Base-by-base conservation (phyloP, 2,113 vertebrate genomes). In the Clarias batrachus region DNA sequence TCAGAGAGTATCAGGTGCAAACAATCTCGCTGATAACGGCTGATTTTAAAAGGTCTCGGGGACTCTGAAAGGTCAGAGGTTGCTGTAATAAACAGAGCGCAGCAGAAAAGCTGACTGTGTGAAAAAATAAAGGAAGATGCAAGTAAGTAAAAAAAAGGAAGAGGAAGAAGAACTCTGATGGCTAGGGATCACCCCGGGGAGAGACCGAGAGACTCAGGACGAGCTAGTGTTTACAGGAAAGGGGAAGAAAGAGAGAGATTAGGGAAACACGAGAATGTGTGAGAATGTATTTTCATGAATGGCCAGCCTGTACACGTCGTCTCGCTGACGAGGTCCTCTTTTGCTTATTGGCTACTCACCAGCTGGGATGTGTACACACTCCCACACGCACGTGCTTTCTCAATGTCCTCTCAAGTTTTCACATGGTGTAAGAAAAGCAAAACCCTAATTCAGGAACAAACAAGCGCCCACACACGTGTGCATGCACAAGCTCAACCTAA, bases 281-380 rank as follows among this genome's bases (percentile, higher is more conserved):
- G 27, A 81, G 56, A 84, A 30, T 74, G 23, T 63, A 87, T 87
- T 79, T 76, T 85, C 27, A 54, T 62, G 70, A 86, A 60, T 83
- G 54, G 37, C n/a, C 60, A 62, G 77, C 54, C 56, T 63, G 68
- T 81, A 48, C 82, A 12, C 37, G 37, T 56, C 78, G 76, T 14
- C 37, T 7, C 30, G 71, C 70, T 66, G 71, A 66, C 27, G 48
- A 59, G 37, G 23, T 23, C 37, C 41, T 86, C 85, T 52, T 57
- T 87, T 13, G 6, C 48, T 77, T 62, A 86, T 88, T 84, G 84
- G 88, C 81, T 81, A 70, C 74, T 71, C 66, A 84, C 87, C 89
- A 90, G 84, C 89, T 90, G 89, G 87, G 77, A 82, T 41, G 62
- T 62, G 52, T n/a, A 27, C 62, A 54, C 84, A 27, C 66, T 60